Evolutionary conservation across 2,888 invertebrate species (phyloP).

Genomic region (Sarcophaga subvicina): DNA sequence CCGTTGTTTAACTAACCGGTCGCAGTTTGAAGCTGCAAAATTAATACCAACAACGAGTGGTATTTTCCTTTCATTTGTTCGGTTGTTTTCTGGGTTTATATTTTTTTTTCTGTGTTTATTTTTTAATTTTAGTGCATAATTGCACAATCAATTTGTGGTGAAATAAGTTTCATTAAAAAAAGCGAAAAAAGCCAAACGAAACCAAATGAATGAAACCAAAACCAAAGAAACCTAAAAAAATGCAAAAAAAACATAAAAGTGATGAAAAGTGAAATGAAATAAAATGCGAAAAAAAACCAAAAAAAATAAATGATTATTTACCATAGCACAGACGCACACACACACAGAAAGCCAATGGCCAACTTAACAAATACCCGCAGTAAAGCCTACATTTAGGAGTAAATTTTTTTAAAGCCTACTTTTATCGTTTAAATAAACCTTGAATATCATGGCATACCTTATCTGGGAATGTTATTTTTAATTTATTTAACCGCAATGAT

Average conservation of each 20-base stretch:
- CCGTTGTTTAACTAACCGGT: neutral
- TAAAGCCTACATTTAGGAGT: slow-evolving; percentile 44
- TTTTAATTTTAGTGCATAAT: slow-evolving; percentile 75
- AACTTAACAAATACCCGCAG: no score
- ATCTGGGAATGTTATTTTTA: slow-evolving; percentile 1
- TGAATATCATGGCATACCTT: slow-evolving; percentile 5
- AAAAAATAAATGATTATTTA: slow-evolving; percentile 24
- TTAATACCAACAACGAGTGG: slow-evolving; percentile 35
- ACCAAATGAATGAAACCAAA: neutral
- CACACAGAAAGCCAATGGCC: neutral
- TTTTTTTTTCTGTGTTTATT: neutral
- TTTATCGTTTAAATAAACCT: neutral
- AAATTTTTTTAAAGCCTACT: slow-evolving; percentile 19
- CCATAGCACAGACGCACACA: neutral
- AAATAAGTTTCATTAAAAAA: slow-evolving; percentile 28
- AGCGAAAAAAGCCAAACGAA: neutral
- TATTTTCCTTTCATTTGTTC: slow-evolving; percentile 2
- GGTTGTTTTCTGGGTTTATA: no score
- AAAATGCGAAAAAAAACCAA: slow-evolving; percentile 35
- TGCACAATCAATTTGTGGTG: slow-evolving; percentile 73
- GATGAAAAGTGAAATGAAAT: slow-evolving; percentile 7
- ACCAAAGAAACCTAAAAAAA: slow-evolving; percentile 1
- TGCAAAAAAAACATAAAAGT: neutral
- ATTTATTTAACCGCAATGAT: slow-evolving; percentile 48
- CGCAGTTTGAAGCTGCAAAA: slow-evolving; percentile 8